phyloP scores from a whole-genome alignment of 2,113 vertebrate genomes.

The Hiodon tergisus region DNA sequence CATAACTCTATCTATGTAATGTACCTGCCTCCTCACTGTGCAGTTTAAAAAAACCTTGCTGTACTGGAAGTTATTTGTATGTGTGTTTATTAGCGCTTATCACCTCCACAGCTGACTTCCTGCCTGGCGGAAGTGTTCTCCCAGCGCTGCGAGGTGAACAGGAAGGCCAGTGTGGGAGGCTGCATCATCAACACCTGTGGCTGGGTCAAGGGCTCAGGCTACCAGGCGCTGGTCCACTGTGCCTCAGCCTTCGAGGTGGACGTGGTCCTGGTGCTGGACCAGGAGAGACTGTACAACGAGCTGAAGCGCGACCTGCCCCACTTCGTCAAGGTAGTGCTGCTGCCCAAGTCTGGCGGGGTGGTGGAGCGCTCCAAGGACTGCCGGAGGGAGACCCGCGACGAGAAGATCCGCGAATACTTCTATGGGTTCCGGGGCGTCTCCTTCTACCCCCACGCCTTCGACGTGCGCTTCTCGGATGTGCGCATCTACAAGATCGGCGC shows the following conservation, averaged over 20 bases:
- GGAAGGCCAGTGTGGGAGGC: constrained; percentile 86
- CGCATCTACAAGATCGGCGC: constrained; percentile 97
- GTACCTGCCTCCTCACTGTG: too few relatives aligned
- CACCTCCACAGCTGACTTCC: constrained; percentile 74
- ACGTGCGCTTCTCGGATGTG: constrained; percentile 93
- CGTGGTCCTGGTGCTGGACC: constrained; percentile 92
- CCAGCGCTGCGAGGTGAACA: constrained; percentile 90
- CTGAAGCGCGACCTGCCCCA: constrained; percentile 91
- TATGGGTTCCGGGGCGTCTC: constrained; percentile 85
- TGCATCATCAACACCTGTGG: constrained; percentile 97
- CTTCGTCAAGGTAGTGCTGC: constrained; percentile 86
- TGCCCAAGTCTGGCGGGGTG: constrained; percentile 89
- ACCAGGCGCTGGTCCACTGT: constrained; percentile 92
- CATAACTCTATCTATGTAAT: too few relatives aligned
- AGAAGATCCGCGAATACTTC: constrained; percentile 93
- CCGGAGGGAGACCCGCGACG: constrained; percentile 80
- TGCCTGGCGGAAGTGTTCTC: constrained; percentile 90
- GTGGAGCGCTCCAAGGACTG: constrained; percentile 95
- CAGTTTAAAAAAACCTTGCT: not conserved
- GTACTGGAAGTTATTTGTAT: not conserved
- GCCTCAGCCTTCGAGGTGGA: constrained; percentile 96
- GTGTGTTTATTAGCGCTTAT: too few relatives aligned
- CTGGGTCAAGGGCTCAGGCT: constrained; percentile 96
- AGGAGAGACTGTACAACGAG: constrained; percentile 94
- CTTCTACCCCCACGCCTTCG: constrained; percentile 92